A percentile compares a stretch with the other conserved stretches of the same genome.
These are phyloP conservation scores for Chiloscyllium plagiosum DNA, from an alignment of 2,113 vertebrate genomes.

Conservation along the genomic window DNA sequence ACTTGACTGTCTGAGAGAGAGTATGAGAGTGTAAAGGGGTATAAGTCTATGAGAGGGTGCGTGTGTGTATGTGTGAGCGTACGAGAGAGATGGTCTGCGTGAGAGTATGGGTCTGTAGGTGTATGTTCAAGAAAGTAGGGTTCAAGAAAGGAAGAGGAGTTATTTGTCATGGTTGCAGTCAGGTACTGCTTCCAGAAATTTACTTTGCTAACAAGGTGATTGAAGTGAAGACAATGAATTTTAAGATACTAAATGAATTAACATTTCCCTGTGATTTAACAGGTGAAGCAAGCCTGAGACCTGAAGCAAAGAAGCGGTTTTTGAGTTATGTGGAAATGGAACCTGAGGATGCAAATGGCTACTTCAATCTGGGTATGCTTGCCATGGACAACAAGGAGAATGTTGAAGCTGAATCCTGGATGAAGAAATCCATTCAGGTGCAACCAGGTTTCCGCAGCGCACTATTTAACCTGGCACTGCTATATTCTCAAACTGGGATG, in stretches of 20 bases:
- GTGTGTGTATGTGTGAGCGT: no score
- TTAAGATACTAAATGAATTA: not conserved
- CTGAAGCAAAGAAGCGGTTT: conserved; percentile 87
- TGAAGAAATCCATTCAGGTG: conserved; percentile 83
- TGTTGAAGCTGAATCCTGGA: conserved; percentile 81
- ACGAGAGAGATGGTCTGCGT: no score
- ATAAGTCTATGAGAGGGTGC: no score
- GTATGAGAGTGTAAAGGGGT: no score
- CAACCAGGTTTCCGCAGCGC: conserved; percentile 88
- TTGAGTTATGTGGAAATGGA: conserved; percentile 84
- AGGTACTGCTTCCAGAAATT: not conserved
- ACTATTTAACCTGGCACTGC: conserved; percentile 88
- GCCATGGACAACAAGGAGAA: conserved; percentile 93
- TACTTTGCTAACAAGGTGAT: not conserved
- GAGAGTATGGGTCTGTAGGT: no score
- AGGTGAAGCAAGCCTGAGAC: conserved; percentile 84
- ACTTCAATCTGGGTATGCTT: conserved; percentile 97
- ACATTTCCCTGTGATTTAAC: conserved; percentile 27
- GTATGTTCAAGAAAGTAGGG: not conserved
- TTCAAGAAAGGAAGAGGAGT: not conserved
- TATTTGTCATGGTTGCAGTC: not conserved
- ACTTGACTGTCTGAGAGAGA: no score
- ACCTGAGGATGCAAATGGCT: conserved; percentile 86
- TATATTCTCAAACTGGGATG: conserved; percentile 84
- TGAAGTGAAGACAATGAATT: not conserved